These are phyloP conservation scores for Lepidochrysops patricia DNA, from an alignment of 2,888 invertebrate species.

Conservation along the genomic window DNA sequence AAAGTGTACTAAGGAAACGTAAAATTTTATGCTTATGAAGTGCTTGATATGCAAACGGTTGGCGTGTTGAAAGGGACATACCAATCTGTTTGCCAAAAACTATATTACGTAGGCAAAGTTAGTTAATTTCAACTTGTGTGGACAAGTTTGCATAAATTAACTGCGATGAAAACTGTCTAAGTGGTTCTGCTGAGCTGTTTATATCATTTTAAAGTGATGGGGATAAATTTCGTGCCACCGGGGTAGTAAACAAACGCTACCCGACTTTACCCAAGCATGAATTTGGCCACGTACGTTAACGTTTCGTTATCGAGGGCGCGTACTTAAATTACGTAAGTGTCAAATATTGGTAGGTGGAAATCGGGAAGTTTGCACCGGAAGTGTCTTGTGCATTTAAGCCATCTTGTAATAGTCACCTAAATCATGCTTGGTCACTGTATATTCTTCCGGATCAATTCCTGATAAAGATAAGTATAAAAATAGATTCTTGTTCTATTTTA, in stretches of 20 bases:
- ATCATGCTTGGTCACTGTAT: background rate
- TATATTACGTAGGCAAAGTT: background rate
- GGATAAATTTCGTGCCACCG: background rate
- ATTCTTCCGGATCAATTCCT: background rate
- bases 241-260: background rate
- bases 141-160: slow-evolving; percentile 3
- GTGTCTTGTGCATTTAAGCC: background rate
- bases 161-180: slow-evolving; percentile 1
- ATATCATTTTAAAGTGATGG: background rate
- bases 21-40: too few relatives aligned
- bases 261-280: too few relatives aligned
- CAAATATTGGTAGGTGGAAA: too few relatives aligned
- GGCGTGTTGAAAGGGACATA: background rate
- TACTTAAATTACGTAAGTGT: too few relatives aligned
- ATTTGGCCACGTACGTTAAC: too few relatives aligned
- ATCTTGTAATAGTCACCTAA: background rate
- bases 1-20: too few relatives aligned
- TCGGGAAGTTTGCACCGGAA: background rate
- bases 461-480: too few relatives aligned
- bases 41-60: too few relatives aligned
- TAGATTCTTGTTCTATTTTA: too few relatives aligned
- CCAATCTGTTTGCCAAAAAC: background rate
- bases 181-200: background rate
- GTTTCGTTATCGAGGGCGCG: too few relatives aligned
- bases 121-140: slow-evolving; percentile 5